Conservation (phyloP, 2,888 invertebrate species). For the Melinaea marsaeus region DNA sequence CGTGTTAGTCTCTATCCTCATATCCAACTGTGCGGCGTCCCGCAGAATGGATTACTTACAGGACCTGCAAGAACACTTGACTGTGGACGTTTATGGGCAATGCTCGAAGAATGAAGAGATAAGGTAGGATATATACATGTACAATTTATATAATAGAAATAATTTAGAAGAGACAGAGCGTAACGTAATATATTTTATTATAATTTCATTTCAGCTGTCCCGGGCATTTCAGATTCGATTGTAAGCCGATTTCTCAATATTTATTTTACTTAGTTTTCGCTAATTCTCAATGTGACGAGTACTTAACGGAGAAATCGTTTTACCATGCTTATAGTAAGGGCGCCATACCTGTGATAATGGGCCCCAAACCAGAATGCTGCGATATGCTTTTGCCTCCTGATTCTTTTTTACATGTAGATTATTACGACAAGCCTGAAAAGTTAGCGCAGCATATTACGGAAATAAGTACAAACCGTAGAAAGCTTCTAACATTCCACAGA, state of each 20-base stretch:
- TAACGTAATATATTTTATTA: too few relatives aligned
- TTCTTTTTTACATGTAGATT: constrained; percentile 59
- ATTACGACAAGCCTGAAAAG: constrained; percentile 23
- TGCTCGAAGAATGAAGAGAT: constrained; percentile 61
- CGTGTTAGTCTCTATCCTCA: constrained; percentile 73
- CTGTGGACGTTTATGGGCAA: constrained; percentile 76
- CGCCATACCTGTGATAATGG: constrained; percentile 82
- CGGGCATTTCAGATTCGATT: constrained; percentile 59
- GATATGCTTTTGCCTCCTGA: constrained; percentile 77
- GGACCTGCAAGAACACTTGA: constrained; percentile 77
- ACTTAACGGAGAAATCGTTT: constrained; percentile 76
- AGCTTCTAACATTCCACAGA: constrained; percentile 65
- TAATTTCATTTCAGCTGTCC: too few relatives aligned
- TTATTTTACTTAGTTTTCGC: constrained; percentile 84
- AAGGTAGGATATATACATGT: constrained; percentile 31
- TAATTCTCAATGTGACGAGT: constrained; percentile 82
- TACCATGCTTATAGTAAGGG: too few relatives aligned
- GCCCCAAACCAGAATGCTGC: constrained; percentile 71
- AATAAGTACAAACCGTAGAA: constrained; percentile 57
- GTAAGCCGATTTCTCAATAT: constrained; percentile 75
- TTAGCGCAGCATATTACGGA: constrained; percentile 73
- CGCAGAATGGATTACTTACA: constrained; percentile 71
- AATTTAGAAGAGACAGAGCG: too few relatives aligned
- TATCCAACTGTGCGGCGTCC: constrained; percentile 68
- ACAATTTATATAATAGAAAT: too few relatives aligned